phyloP scores from a whole-genome alignment of 2,888 invertebrate genomes.

The Rhagonycha fulva region DNA sequence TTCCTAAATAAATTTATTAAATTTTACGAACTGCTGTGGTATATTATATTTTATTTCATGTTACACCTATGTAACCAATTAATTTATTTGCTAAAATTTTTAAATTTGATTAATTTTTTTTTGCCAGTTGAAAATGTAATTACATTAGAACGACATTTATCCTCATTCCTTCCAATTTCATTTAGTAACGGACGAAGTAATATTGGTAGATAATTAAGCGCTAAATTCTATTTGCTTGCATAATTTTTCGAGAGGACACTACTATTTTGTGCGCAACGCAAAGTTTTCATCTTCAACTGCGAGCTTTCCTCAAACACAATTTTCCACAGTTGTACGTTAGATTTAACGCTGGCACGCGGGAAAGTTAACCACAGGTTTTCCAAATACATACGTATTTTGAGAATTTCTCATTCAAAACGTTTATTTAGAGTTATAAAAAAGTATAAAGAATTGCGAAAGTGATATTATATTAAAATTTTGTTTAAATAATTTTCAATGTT shows the following conservation, averaged over 20 bases:
- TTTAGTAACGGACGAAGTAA: background rate
- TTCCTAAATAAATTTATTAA: no score
- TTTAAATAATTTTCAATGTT: background rate
- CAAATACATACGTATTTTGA: background rate
- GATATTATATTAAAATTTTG: background rate
- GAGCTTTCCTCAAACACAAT: slow-evolving; percentile 12
- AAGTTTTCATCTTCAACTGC: slow-evolving; percentile 20
- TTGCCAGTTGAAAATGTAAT: background rate
- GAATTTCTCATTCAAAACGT: background rate
- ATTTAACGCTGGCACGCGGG: background rate
- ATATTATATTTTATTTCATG: no score
- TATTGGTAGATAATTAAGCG: background rate
- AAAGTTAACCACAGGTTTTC: background rate
- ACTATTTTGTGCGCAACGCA: slow-evolving; percentile 17
- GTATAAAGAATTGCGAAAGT: background rate
- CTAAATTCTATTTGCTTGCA: background rate
- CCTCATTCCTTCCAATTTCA: background rate
- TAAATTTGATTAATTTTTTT: background rate
- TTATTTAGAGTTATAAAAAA: background rate
- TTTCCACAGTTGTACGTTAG: slow-evolving; percentile 1
- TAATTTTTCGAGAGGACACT: background rate
- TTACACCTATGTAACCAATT: no score
- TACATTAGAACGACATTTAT: background rate
- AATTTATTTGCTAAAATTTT: no score
- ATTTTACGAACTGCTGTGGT: no score